These are phyloP conservation scores for Cheirogaleus medius DNA, from an alignment of 2,113 vertebrate genomes.

Conservation along the genomic window DNA sequence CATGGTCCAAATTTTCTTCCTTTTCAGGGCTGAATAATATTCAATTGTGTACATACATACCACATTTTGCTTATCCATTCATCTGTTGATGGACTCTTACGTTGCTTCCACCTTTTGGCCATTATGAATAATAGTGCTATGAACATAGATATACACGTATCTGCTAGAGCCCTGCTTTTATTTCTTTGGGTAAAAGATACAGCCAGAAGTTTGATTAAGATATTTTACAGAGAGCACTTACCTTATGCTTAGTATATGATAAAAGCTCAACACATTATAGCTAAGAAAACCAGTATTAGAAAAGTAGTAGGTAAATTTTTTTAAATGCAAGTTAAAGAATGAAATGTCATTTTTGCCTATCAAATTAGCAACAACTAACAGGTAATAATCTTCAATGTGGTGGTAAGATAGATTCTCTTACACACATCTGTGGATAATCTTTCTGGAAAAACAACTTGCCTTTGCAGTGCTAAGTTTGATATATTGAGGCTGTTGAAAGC, in stretches of 20 bases:
- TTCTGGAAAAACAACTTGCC: neutral
- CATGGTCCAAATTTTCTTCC: neutral
- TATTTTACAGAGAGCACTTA: neutral
- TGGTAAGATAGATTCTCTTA: neutral
- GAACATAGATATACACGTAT: neutral
- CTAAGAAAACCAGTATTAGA: neutral
- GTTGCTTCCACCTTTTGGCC: neutral
- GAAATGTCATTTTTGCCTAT: neutral
- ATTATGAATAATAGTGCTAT: rapidly evolving
- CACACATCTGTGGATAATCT: rapidly evolving
- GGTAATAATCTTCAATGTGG: neutral
- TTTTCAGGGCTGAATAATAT: neutral
- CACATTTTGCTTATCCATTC: neutral
- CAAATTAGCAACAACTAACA: neutral
- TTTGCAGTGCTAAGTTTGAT: neutral
- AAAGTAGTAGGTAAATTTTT: neutral
- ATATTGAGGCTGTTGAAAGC: neutral
- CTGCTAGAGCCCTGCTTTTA: neutral
- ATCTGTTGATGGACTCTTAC: neutral
- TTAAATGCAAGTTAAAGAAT: neutral
- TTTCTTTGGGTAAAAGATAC: neutral
- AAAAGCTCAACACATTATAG: neutral
- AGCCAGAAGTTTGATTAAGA: neutral
- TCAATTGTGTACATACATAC: rapidly evolving
- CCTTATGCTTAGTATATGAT: neutral